A percentile compares a stretch with the other conserved stretches of the same genome.
Evolutionary conservation across 2,888 invertebrate species (phyloP).

Genomic region (Orthosia incerta): DNA sequence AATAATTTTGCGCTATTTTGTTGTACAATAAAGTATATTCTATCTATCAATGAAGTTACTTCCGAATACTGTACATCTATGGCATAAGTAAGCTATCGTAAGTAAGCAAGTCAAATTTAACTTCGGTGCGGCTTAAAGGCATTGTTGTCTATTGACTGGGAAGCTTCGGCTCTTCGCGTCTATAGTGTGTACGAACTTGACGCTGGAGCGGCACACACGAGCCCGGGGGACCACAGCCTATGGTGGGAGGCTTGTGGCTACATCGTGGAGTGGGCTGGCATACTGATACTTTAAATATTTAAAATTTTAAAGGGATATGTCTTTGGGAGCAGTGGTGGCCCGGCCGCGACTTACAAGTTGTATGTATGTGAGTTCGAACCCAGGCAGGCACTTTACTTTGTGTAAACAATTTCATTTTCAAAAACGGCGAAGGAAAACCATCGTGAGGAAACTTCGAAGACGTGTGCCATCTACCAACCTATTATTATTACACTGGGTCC

Average conservation of each 20-base stretch:
- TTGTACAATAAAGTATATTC: too few relatives aligned
- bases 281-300: constrained; percentile 3
- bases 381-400: too few relatives aligned
- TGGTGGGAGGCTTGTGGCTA: constrained; percentile 1
- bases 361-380: too few relatives aligned
- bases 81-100: constrained; percentile 69
- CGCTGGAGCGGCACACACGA: neutral
- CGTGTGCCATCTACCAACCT: too few relatives aligned
- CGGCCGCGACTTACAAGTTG: too few relatives aligned
- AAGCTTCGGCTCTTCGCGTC: constrained; percentile 15
- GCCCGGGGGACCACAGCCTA: neutral
- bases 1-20: too few relatives aligned
- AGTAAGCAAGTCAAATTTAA: constrained; percentile 73
- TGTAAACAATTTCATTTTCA: too few relatives aligned
- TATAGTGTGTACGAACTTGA: constrained; percentile 53
- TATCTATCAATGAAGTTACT: neutral
- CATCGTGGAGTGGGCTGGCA: neutral
- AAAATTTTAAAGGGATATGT: too few relatives aligned
- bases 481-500: too few relatives aligned
- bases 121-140: constrained; percentile 67
- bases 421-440: too few relatives aligned
- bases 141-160: constrained; percentile 73
- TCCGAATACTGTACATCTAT: constrained; percentile 52
- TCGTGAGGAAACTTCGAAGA: too few relatives aligned
- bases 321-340: too few relatives aligned